phyloP scores from a whole-genome alignment of 2,888 invertebrate genomes.

The Drosophila antonietae region DNA sequence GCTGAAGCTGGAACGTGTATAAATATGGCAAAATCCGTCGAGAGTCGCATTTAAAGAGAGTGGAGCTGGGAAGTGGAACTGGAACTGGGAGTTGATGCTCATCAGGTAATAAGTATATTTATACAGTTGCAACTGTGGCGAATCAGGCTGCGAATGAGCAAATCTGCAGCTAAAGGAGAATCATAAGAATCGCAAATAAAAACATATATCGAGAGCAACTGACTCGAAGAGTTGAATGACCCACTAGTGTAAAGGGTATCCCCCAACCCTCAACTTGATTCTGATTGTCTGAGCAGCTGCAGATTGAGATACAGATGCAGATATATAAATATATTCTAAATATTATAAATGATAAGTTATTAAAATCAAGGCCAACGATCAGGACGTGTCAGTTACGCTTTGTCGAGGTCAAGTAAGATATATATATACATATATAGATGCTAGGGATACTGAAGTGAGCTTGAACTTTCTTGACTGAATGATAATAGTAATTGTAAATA shows the following conservation, averaged over 20 bases:
- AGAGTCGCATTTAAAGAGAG: constrained; percentile 37
- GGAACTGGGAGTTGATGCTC: constrained; percentile 22
- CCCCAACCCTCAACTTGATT: constrained; percentile 13
- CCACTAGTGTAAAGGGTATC: constrained; percentile 21
- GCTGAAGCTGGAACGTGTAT: constrained; percentile 72
- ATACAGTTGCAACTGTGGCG: constrained; percentile 17
- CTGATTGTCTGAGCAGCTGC: not conserved
- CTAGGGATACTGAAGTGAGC: not conserved
- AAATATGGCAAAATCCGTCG: constrained; percentile 78
- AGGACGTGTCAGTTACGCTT: constrained; percentile 20
- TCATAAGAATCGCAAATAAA: constrained; percentile 36
- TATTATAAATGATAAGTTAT: constrained; percentile 65
- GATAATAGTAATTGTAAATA: not conserved
- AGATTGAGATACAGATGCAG: constrained; percentile 1
- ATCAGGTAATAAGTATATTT: constrained; percentile 24
- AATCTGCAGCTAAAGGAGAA: constrained; percentile 28
- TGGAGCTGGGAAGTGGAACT: constrained; percentile 15
- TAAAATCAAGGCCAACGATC: constrained; percentile 46
- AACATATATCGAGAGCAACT: constrained; percentile 21
- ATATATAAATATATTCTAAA: constrained; percentile 12
- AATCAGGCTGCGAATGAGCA: constrained; percentile 22
- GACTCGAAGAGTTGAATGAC: constrained; percentile 43
- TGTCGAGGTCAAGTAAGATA: constrained; percentile 11
- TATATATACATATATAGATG: not conserved
- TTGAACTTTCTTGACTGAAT: not conserved